These are phyloP conservation scores for Mimas tiliae DNA, from an alignment of 2,888 invertebrate genomes.

Conservation along the genomic window DNA sequence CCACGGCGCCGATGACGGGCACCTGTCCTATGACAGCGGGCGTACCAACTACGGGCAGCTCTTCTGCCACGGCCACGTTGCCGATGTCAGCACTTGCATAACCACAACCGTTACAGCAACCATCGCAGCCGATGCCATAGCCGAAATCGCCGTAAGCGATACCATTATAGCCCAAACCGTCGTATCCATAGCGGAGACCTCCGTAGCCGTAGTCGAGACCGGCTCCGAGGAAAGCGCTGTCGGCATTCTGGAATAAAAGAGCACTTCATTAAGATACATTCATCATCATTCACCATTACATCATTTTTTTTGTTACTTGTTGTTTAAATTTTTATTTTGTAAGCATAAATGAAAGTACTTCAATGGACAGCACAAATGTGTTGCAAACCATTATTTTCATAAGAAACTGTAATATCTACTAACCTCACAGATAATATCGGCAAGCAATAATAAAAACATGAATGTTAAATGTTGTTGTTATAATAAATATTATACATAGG, in stretches of 20 bases:
- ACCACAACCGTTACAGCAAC: conserved; percentile 33
- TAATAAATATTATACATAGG: not conserved
- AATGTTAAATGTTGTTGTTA: too few species aligned
- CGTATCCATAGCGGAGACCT: conserved; percentile 28
- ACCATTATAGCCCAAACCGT: conserved; percentile 37
- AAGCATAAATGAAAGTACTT: not conserved
- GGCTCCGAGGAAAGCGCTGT: conserved; percentile 25
- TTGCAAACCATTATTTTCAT: too few species aligned
- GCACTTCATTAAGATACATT: too few species aligned
- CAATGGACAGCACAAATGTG: too few species aligned
- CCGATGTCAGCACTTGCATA: conserved; percentile 47
- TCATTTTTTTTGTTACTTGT: too few species aligned
- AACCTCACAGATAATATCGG: too few species aligned
- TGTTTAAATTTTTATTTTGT: not conserved
- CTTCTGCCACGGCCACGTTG: conserved; percentile 46
- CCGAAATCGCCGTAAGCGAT: conserved; percentile 43
- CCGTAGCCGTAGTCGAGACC: conserved; percentile 12
- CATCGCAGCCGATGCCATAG: conserved; percentile 22
- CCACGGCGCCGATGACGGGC: conserved; percentile 37
- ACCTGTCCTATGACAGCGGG: conserved; percentile 35
- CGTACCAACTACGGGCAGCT: conserved; percentile 38
- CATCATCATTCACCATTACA: too few species aligned
- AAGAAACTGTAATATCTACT: too few species aligned
- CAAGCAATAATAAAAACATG: too few species aligned
- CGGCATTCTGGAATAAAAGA: conserved; percentile 25